Percentiles rank a stretch among this genome's conserved stretches.
phyloP scores from a whole-genome alignment of 2,888 invertebrate genomes.

The Sisyra nigra region DNA sequence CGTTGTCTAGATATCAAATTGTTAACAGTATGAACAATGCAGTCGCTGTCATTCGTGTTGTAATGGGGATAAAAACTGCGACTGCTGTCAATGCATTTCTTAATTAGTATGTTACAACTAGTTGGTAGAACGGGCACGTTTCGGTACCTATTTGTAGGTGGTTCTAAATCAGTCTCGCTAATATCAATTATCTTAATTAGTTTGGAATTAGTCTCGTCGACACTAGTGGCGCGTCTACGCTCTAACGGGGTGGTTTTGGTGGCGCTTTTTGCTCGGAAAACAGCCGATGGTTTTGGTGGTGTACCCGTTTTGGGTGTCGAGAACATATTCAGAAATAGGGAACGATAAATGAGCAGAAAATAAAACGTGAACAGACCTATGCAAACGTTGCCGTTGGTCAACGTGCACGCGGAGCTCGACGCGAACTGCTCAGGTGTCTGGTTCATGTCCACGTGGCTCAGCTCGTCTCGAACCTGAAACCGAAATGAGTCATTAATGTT shows the following conservation, averaged over 20 bases:
- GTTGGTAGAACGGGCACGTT: too few species aligned
- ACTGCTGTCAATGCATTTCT: too few species aligned
- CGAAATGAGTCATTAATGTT: not conserved
- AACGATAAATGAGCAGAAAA: constrained; percentile 17
- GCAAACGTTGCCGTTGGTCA: constrained; percentile 24
- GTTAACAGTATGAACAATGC: too few species aligned
- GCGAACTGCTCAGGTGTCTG: constrained; percentile 13
- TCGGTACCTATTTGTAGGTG: too few species aligned
- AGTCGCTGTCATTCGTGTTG: too few species aligned
- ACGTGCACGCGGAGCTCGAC: constrained; percentile 23
- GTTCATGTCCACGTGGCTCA: constrained; percentile 21
- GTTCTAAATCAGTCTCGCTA: too few species aligned
- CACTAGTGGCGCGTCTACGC: not conserved
- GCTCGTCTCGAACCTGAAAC: constrained; percentile 17
- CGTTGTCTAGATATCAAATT: too few species aligned
- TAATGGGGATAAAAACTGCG: too few species aligned
- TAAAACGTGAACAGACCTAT: constrained; percentile 28
- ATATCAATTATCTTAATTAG: not conserved
- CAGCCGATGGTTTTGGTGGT: too few species aligned
- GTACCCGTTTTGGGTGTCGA: too few species aligned
- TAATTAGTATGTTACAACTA: too few species aligned
- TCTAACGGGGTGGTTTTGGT: not conserved
- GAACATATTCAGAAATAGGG: not conserved
- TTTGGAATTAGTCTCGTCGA: not conserved
- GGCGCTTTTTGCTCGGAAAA: not conserved